A percentile compares a stretch with the other conserved stretches of the same genome.
phyloP scores from a whole-genome alignment of 2,888 invertebrate species.

The Drepanosiphum platanoidis region DNA sequence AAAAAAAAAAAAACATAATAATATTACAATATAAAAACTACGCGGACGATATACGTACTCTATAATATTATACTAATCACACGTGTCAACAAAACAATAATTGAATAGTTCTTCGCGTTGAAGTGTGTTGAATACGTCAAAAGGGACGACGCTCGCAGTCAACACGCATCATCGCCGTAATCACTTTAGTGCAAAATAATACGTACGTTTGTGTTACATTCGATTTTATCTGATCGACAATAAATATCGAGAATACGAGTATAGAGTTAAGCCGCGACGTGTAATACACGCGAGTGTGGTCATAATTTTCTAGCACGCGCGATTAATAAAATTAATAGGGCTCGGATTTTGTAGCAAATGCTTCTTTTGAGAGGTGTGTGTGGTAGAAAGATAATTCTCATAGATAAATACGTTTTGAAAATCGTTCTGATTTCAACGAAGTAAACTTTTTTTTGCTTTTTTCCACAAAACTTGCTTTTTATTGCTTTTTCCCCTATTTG shows the following conservation, averaged over 20 bases:
- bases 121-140: background rate
- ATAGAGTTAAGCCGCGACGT: background rate
- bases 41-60: background rate
- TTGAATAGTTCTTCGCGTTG: background rate
- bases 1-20: too few species aligned
- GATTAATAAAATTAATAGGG: background rate
- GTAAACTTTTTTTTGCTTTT: too few species aligned
- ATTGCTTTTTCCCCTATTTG: too few species aligned
- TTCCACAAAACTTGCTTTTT: too few species aligned
- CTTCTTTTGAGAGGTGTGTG: too few species aligned
- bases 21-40: too few species aligned
- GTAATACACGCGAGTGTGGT: background rate
- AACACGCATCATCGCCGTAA: background rate
- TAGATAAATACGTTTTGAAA: too few species aligned
- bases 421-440: too few species aligned
- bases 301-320: background rate
- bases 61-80: background rate
- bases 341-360: too few species aligned
- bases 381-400: too few species aligned
- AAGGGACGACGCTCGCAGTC: background rate
- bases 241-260: background rate
- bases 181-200: background rate
- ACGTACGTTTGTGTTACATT: background rate
- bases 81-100: background rate
- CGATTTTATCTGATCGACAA: background rate